A percentile compares a stretch with the other conserved stretches of the same genome.
These are phyloP conservation scores for Dasypus novemcinctus DNA, from an alignment of 2,113 vertebrate genomes.

Conservation along the genomic window DNA sequence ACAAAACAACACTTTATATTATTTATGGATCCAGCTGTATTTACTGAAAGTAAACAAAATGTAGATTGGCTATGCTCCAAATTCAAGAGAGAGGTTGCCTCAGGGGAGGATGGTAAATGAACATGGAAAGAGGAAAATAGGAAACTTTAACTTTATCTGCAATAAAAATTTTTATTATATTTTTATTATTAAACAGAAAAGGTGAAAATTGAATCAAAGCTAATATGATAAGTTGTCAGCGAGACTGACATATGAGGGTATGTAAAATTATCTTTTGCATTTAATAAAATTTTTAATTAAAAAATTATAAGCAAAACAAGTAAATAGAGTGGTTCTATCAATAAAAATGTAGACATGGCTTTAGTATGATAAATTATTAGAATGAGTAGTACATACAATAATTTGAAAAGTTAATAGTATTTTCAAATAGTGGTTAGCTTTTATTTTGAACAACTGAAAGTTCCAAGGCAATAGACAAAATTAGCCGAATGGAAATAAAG, in stretches of 20 bases:
- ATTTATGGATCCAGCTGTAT: neutral
- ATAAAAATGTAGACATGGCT: neutral
- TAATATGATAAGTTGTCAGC: neutral
- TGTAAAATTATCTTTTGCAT: neutral
- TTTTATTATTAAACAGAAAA: neutral
- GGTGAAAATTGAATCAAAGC: neutral
- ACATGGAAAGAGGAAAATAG: neutral
- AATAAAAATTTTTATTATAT: neutral
- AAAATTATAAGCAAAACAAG: conserved; percentile 4
- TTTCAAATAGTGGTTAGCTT: neutral
- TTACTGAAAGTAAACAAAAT: neutral
- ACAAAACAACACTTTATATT: neutral
- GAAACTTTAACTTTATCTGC: neutral
- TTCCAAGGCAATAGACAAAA: neutral
- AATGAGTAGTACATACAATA: neutral
- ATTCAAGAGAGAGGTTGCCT: neutral
- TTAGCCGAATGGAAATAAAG: neutral
- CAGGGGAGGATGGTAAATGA: neutral
- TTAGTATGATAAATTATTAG: conserved; percentile 1
- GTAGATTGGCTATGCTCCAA: neutral
- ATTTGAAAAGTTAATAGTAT: conserved; percentile 37
- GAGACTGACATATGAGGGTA: neutral
- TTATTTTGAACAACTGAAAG: conserved; percentile 35
- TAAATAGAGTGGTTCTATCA: neutral
- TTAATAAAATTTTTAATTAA: neutral